Evolutionary conservation across 2,113 vertebrate species (phyloP).

Genomic region (Parotia lawesii): DNA sequence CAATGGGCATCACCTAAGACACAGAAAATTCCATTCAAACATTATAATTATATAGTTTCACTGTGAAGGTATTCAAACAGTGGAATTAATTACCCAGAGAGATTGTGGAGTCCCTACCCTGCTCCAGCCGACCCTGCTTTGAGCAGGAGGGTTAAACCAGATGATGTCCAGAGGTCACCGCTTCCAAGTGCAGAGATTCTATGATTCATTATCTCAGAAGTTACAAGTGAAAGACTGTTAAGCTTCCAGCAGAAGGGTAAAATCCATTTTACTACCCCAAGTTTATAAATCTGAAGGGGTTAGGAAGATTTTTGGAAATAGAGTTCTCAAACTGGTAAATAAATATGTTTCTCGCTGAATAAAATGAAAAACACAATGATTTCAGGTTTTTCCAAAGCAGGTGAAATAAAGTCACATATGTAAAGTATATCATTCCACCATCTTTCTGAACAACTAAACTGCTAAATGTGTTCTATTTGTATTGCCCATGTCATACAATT

Average conservation of each 20-base stretch:
- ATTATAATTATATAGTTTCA: neutral
- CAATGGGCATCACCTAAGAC: neutral
- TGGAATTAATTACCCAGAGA: neutral
- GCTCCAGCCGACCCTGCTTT: neutral
- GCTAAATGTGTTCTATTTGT: neutral
- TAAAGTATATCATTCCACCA: neutral
- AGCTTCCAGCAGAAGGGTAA: neutral
- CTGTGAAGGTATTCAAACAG: neutral
- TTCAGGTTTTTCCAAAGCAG: neutral
- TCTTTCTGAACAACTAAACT: neutral
- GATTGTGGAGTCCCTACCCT: neutral
- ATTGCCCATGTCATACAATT: slow-evolving; percentile 17
- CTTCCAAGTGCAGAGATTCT: neutral
- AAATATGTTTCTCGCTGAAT: neutral
- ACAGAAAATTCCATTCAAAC: neutral
- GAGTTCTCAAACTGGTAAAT: neutral
- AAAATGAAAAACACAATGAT: neutral
- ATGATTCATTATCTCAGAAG: neutral
- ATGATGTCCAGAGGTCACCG: neutral
- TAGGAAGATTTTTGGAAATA: neutral
- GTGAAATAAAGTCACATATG: neutral
- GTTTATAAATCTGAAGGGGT: neutral
- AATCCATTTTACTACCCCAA: neutral
- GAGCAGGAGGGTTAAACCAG: rapidly evolving
- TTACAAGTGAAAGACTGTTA: neutral